Evolutionary conservation across 2,797 vertebrate species (phyloP).

Genomic region (Hapalemur alaotrensis): DNA sequence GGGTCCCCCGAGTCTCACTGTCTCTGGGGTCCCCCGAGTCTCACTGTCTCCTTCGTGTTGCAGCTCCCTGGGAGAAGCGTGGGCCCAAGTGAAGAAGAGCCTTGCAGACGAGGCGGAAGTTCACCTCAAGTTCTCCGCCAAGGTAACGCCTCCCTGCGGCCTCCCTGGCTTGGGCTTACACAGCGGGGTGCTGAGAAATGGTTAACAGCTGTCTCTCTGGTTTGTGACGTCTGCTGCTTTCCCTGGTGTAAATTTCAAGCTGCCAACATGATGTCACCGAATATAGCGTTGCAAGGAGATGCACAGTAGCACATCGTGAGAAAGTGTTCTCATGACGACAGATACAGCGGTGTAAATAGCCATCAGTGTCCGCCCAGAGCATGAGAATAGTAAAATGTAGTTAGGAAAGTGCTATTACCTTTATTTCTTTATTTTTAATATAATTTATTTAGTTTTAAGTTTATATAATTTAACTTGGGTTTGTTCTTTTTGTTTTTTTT

Average conservation of each 20-base stretch:
- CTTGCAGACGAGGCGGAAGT: slow-evolving; percentile 97
- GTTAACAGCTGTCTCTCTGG: not conserved
- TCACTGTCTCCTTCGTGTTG: not conserved
- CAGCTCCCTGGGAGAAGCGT: slow-evolving; percentile 96
- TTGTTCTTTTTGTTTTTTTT: not conserved
- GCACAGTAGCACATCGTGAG: fast-evolving
- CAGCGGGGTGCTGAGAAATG: fast-evolving
- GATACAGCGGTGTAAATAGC: fast-evolving
- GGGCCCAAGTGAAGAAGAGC: slow-evolving; percentile 97
- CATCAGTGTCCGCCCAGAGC: not conserved
- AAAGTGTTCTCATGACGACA: fast-evolving
- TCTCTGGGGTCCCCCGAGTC: fast-evolving
- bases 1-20: not conserved
- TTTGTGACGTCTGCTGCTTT: not conserved
- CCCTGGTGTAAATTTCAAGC: not conserved
- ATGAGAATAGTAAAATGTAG: fast-evolving
- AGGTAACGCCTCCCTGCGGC: slow-evolving; percentile 85
- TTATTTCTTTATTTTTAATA: not conserved
- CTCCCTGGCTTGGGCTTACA: not conserved
- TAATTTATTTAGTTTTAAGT: not conserved
- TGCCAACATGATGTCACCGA: not conserved
- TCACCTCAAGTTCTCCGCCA: slow-evolving; percentile 98
- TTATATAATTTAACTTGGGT: too few species aligned
- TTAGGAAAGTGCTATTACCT: not conserved
- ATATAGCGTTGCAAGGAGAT: not conserved